Evolutionary conservation across 1,140 invertebrate genomes (phyloP).

Genomic region (Sogatella furcifera): DNA sequence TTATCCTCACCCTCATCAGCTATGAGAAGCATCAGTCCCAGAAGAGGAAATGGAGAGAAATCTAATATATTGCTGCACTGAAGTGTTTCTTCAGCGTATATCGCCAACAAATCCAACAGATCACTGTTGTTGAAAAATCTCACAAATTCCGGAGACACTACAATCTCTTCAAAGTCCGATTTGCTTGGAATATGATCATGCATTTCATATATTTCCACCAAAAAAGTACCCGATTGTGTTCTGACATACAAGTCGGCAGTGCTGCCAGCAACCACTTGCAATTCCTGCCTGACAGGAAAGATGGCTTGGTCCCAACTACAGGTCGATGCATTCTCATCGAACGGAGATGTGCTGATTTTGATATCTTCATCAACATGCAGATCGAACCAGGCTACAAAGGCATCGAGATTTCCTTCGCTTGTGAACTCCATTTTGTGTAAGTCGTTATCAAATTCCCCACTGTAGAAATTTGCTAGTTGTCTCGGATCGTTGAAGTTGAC

Average conservation of each 20-base stretch:
- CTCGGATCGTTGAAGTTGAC: slow-evolving; percentile 53
- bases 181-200: background rate
- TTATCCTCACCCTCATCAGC: slow-evolving; percentile 18
- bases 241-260: slow-evolving; percentile 23
- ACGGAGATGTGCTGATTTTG: slow-evolving; percentile 39
- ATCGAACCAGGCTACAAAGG: slow-evolving; percentile 59
- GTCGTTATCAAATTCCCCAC: slow-evolving; percentile 1
- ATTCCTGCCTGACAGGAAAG: slow-evolving; percentile 37
- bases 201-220: background rate
- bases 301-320: slow-evolving; percentile 69
- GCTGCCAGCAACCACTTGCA: slow-evolving; percentile 15
- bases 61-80: slow-evolving; percentile 26
- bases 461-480: slow-evolving; percentile 30
- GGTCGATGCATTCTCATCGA: background rate
- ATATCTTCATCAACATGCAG: slow-evolving; percentile 54
- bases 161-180: background rate
- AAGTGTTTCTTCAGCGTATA: slow-evolving; percentile 20
- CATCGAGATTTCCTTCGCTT: slow-evolving; percentile 43
- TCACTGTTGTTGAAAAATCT: slow-evolving; percentile 39
- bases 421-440: background rate
- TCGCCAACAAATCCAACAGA: slow-evolving; percentile 29
- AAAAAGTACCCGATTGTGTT: slow-evolving; percentile 21
- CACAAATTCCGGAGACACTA: background rate
- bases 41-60: slow-evolving; percentile 32
- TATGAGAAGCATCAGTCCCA: slow-evolving; percentile 29